Evolutionary conservation across 2,797 vertebrate genomes (phyloP), one percentile per base, ranked within the genome.

Genomic region (Setipinna tenuifilis): DNA sequence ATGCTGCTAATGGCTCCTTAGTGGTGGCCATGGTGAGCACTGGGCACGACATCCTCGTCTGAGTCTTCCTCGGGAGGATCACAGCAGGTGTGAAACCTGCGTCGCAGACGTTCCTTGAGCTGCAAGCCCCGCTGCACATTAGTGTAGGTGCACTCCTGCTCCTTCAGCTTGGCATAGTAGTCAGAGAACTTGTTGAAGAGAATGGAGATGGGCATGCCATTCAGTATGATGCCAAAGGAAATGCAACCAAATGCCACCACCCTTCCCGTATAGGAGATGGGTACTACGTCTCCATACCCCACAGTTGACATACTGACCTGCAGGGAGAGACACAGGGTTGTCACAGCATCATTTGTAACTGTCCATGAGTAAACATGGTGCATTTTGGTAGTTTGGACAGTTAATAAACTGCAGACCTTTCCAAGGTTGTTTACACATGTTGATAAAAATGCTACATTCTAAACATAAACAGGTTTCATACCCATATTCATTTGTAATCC

Each of bases 231-330:
- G 68, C 97, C 97, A 0, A 98, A 98, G 25, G 96, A 98, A 92
- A 98, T 98, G 93, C 97, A 98, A 85, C 94, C 89, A 0, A 98
- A 98, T 0, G 97, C 97, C 89, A 98, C 97, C 3, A 97, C 91
- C 87, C 97, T 94, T 85, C 97, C 97, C 0, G 97, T 94, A 68
- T 97, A 91, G 0, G 96, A 97, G 87, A 97, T 93, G 0, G 97
- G 97, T 35, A 97, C 95, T 0, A 96, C 97, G 83, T 98, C 97
- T 2, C 97, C 97, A 0, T 98, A 98, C 86, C 97, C 97, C 86
- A 98, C 97, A 0, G 97, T 98, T 83, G 97, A 98, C 90, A 98
- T 98, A 93, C 97, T 98, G 88, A 98, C 97, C 97, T 98, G 91
- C 14, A 86, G 16, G 35, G 88, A 71, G 83, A 87, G 41, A 54